Conservation (phyloP, 2,888 invertebrate genomes). For the Pemphredon lugubris region DNA sequence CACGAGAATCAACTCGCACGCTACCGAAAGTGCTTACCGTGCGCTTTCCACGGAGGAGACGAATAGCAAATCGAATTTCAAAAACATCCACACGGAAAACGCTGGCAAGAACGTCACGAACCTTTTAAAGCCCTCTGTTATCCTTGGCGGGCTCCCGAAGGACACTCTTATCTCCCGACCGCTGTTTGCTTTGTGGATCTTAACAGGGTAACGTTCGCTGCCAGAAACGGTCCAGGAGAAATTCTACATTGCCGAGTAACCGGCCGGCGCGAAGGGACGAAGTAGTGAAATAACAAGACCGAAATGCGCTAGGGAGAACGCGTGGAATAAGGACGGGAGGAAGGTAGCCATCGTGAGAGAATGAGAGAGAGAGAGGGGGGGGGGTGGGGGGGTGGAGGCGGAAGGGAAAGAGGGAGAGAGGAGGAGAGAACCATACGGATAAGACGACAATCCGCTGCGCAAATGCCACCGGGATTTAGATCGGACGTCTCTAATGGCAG, state of each 20-base stretch:
- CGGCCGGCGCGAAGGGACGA: slow-evolving; percentile 42
- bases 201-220: slow-evolving; percentile 66
- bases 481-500: slow-evolving; percentile 74
- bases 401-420: slow-evolving; percentile 19
- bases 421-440: slow-evolving; percentile 61
- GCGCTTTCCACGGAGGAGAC: background rate
- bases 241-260: slow-evolving; percentile 44
- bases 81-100: slow-evolving; percentile 9
- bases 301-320: slow-evolving; percentile 49
- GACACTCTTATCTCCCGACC: slow-evolving; percentile 70
- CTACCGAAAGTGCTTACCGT: too few species aligned
- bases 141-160: slow-evolving; percentile 73
- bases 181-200: slow-evolving; percentile 75
- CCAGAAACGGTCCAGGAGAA: slow-evolving; percentile 60
- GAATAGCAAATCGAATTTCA: slow-evolving; percentile 48
- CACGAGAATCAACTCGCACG: too few species aligned
- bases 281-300: slow-evolving; percentile 64
- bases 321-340: slow-evolving; percentile 25
- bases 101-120: slow-evolving; percentile 55
- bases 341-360: slow-evolving; percentile 21
- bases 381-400: slow-evolving; percentile 32
- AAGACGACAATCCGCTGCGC: slow-evolving; percentile 78
- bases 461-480: slow-evolving; percentile 77
- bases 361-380: slow-evolving; percentile 22
- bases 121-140: slow-evolving; percentile 75